Base-by-base conservation (phyloP, 2,797 vertebrate genomes). In the Sebastes kiyomatsui region DNA sequence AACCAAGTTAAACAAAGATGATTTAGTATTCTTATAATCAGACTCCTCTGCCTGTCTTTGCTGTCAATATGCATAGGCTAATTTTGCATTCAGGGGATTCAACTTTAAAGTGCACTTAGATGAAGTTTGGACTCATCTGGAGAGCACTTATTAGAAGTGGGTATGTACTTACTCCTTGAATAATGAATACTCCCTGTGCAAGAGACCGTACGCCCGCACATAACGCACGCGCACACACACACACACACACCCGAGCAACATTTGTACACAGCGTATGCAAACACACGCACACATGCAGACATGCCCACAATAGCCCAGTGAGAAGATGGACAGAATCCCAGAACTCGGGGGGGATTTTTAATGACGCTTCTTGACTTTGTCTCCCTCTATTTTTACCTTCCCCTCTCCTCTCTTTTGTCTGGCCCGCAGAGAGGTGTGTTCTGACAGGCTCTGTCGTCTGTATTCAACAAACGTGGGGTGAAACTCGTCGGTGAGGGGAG, bases 141-240 rank as follows among this genome's bases (percentile, higher is more conserved):
- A 85, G 86, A 84, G 81, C 85, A 85, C 88, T 90, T 92, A 90
- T 88, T 88, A 88, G 79, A 84, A 93, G 86, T 86, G 61, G 74
- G 54, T 49, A 59, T 70, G 58, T 88, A 68, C 86, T 84, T 77
- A 64, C 75, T 78, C 42, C 81, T 81, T 91, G 70, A 85, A 90
- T 92, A 82, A 87, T 91, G 54, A 89, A 84, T 81, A 64, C 27
- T 7, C 33, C 71, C 68, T 55, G 18, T 74, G 56, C 62, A 59
- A 49, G 65, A 81, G 77, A 69, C 69, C 49, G 60, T 12, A 55
- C 49, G 59, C 4, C 1, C 2, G 2, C 22, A 20, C 55, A n/a
- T 13, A 25, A 4, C 2, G 54, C 10, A 55, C 7, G n/a, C 18
- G 54, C 11, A 4, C n/a, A 20, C 38, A n/a, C 38, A n/a, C 35